Evolutionary conservation across 35 echinoderm and acorn worm genomes (phyloP).

Genomic region (Ophioderma brevispina): DNA sequence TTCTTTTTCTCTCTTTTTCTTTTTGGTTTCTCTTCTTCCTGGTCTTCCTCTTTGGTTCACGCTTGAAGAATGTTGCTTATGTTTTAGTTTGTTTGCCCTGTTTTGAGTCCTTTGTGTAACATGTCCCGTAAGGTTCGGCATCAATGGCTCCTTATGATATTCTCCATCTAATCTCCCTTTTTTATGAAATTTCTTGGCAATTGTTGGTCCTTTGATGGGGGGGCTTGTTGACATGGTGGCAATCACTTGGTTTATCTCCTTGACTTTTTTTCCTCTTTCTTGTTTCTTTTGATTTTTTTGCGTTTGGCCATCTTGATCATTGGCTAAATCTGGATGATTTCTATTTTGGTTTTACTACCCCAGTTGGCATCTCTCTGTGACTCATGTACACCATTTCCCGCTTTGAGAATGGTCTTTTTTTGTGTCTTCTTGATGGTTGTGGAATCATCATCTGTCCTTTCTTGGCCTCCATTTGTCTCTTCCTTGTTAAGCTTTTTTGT

Average conservation of each 20-base stretch:
- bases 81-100: background rate
- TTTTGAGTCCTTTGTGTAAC: background rate
- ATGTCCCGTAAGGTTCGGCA: background rate
- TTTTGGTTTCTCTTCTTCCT: background rate
- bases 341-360: background rate
- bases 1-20: conserved; percentile 67
- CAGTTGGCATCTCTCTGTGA: background rate
- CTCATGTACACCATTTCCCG: background rate
- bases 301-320: background rate
- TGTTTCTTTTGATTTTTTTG: background rate
- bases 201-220: background rate
- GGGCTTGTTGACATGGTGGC: background rate
- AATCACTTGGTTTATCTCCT: background rate
- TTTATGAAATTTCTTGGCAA: background rate
- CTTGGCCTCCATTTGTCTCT: no score
- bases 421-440: background rate
- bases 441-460: background rate
- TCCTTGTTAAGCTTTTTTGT: no score
- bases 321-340: background rate
- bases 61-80: background rate
- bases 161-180: background rate
- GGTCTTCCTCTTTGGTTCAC: background rate
- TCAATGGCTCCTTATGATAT: background rate
- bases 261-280: background rate
- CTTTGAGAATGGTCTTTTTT: background rate